Percentiles rank a stretch among this genome's conserved stretches.
Conservation (phyloP, 2,113 vertebrate species). For the Dasypus novemcinctus region DNA sequence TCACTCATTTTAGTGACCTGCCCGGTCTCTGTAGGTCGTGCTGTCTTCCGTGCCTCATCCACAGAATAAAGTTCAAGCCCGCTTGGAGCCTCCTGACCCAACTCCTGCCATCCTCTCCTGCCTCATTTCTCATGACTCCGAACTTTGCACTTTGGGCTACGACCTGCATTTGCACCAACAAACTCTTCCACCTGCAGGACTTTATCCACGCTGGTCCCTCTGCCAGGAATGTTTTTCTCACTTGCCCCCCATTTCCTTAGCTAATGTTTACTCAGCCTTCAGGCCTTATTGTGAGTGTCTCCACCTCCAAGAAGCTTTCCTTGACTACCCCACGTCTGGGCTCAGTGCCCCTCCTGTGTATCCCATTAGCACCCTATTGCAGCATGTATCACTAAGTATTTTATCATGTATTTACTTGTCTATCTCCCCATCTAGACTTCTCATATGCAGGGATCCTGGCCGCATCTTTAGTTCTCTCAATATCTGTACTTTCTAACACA, state of each 20-base stretch:
- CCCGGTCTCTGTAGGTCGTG: not conserved
- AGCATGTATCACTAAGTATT: not conserved
- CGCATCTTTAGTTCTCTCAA: not conserved
- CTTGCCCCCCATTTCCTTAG: not conserved
- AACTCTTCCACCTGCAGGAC: too few relatives aligned
- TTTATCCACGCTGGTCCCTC: not conserved
- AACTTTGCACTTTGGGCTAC: not conserved
- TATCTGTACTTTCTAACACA: not conserved
- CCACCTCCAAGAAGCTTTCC: not conserved
- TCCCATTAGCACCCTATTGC: not conserved
- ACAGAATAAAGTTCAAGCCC: not conserved
- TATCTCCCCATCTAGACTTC: not conserved
- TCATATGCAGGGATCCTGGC: not conserved
- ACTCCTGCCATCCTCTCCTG: not conserved
- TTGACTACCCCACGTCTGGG: not conserved
- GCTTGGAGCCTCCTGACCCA: not conserved
- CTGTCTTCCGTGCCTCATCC: not conserved
- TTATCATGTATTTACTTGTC: not conserved
- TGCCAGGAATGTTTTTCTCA: not conserved
- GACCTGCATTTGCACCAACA: not conserved
- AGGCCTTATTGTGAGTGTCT: not conserved
- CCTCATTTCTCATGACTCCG: not conserved
- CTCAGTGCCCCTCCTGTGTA: not conserved
- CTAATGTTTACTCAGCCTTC: not conserved
- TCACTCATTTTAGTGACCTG: not conserved